Evolutionary conservation across 2,888 invertebrate genomes (phyloP), one percentile per base, ranked within the genome.

Genomic region (Nasonovia ribisnigri): DNA sequence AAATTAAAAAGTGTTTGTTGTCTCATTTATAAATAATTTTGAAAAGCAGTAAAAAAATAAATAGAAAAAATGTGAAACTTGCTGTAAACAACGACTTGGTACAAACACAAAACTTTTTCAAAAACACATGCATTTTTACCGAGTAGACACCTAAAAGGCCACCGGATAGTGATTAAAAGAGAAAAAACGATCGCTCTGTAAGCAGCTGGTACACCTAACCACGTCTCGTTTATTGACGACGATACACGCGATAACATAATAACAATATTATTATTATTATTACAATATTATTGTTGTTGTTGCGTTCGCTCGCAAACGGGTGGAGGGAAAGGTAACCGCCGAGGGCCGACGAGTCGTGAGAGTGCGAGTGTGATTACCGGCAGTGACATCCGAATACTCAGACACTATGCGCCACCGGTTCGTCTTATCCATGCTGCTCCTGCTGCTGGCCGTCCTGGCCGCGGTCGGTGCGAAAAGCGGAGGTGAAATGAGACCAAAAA

Each of bases 391-490:
- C 77, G 51, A 92, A 51, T 43, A 29, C 67, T 92, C 88, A 20
- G 54, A 88, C 92, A 77, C 51, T 3, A 93, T 89, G 92, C 88
- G 92, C 92, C 91, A 92, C 91, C 91, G 60, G 91, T 93, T 92
- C 67, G 88, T 93, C 88, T n/a, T 89, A 84, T 89, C 77, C n/a
- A 36, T 43, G 46, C 36, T 92, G 57, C 11, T 92, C 11, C 1
- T 92, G 87, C 24, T 88, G 42, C 54, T 67, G 88, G 88, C 48
- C 87, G 88, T 36, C 60, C 60, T 48, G 42, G 42, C 67, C 42
- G 48, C 51, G 67, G 60, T 26, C 43, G 51, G 36, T 6, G 16
- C 46, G 60, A 48, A 46, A 60, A 87, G 5, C 84, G n/a, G 20
- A 91, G 6, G 36, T 36, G 36, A 24, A 16, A 42, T 13, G 10